Evolutionary conservation across 1,140 invertebrate genomes (phyloP), one percentile per base, ranked within the genome.

Genomic region (Calliopsis andreniformis): DNA sequence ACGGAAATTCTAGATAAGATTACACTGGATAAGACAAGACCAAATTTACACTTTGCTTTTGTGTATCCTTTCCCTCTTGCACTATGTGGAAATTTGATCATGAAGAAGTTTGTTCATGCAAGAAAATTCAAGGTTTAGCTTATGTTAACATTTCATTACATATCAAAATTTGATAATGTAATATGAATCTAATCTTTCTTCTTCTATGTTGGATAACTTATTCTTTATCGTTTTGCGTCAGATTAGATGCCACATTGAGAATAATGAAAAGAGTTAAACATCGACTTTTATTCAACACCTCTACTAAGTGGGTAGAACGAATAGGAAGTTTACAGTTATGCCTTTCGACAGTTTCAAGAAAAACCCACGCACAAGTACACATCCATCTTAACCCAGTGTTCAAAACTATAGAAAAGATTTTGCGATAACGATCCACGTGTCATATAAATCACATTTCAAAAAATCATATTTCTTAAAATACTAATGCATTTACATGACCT

Each of bases 271-370:
- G 43, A 67, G 12, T 45, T 53, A 49, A 72, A 28, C 25, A 56
- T 5, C 51, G n/a, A 3, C 16, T 45, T 45, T n/a, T 58, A 25
- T 20, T 25, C 67, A 77, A 64, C 67, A 77, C 55, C 43, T 58
- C 35, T 30, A 18, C 14, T 28, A 77, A 49, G 23, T 14, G 39
- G 47, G 59, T 32, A 23, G 56, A 25, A 51, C 16, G 30, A 30
- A 64, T 42, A 59, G 20, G 42, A 70, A 12, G 25, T 82, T 62
- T 80, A 82, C 80, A 67, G 80, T 82, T 82, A 82, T 2, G 23
- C 43, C 35, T 61, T 35, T 53, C 7, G 30, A 12, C 32, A 51
- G 35, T 77, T 71, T 63, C 53, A n/a, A 25, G 62, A 63, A 73
- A 78, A 77, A 25, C 66, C 66, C 58, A 77, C 66, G 75, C 72